These are phyloP conservation scores for Seira ritae DNA, from an alignment of 2,888 invertebrate species.

Conservation along the genomic window DNA sequence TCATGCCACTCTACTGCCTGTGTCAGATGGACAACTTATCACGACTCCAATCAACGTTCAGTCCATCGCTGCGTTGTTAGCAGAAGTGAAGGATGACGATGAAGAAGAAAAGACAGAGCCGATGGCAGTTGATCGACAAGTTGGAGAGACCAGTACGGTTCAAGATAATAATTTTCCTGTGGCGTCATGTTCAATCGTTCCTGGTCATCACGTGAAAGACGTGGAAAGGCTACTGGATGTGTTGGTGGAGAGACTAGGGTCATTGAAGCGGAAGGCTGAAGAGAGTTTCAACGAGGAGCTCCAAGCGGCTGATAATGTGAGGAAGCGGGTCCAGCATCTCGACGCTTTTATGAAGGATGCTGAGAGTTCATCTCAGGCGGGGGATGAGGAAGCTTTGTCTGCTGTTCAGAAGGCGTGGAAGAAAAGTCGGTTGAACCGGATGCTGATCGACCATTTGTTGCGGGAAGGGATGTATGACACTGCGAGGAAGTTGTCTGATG, in stretches of 20 bases:
- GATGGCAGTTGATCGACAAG: conserved; percentile 38
- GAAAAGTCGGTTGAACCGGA: conserved; percentile 91
- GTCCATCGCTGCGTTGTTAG: conserved; percentile 53
- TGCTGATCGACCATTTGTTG: conserved; percentile 97
- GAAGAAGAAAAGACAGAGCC: conserved; percentile 28
- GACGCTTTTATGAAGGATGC: conserved; percentile 81
- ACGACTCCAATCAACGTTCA: conserved; percentile 43
- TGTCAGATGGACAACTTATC: not conserved
- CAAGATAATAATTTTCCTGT: not conserved
- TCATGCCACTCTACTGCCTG: conserved; percentile 13
- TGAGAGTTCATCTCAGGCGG: conserved; percentile 75
- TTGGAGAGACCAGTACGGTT: conserved; percentile 30
- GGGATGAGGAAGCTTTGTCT: conserved; percentile 58
- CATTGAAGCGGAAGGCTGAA: conserved; percentile 95
- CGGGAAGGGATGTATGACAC: conserved; percentile 97
- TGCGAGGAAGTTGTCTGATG: conserved; percentile 90
- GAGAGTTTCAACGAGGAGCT: conserved; percentile 95
- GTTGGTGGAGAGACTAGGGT: conserved; percentile 91
- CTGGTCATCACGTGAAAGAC: conserved; percentile 77
- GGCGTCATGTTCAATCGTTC: not conserved
- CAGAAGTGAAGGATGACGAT: conserved; percentile 42
- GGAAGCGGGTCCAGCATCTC: conserved; percentile 93
- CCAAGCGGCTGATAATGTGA: conserved; percentile 92
- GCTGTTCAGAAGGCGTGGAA: conserved; percentile 85
- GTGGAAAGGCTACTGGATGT: conserved; percentile 89